These are phyloP conservation scores for Cyanoderma ruficeps DNA, from an alignment of 2,113 vertebrate genomes.

Conservation along the genomic window DNA sequence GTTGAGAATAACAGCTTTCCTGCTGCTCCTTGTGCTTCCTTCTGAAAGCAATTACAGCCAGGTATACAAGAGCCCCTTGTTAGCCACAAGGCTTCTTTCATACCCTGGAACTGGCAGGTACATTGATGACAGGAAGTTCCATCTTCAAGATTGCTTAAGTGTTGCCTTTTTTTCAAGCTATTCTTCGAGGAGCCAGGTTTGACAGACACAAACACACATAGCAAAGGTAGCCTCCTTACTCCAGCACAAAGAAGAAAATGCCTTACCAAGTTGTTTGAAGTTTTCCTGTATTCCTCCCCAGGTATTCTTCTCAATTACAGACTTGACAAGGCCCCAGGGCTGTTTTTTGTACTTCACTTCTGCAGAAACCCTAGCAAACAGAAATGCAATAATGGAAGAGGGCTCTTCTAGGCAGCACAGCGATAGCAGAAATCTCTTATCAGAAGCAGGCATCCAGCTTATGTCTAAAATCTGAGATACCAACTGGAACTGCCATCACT, in stretches of 20 bases:
- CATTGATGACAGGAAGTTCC: background rate
- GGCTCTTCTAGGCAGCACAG: background rate
- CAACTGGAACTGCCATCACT: background rate
- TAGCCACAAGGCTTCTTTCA: background rate
- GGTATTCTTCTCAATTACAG: conserved; percentile 95
- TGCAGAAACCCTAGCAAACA: conserved; percentile 82
- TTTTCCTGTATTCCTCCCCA: conserved; percentile 90
- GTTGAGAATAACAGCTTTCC: background rate
- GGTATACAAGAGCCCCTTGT: background rate
- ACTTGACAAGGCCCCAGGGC: conserved; percentile 91
- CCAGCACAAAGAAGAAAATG: background rate
- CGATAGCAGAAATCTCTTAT: background rate
- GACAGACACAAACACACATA: background rate
- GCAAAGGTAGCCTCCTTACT: background rate
- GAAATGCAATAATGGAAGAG: background rate
- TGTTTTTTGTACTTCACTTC: conserved; percentile 96
- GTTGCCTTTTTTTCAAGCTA: background rate
- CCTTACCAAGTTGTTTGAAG: conserved; percentile 90
- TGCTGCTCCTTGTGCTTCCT: background rate
- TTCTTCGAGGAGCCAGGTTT: background rate
- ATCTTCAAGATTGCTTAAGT: background rate
- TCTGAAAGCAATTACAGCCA: background rate
- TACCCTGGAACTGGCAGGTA: background rate
- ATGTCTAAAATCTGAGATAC: background rate
- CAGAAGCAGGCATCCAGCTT: background rate